These are phyloP conservation scores for Sebastes steindachneri DNA, from an alignment of 2,797 vertebrate genomes.

Conservation along the genomic window DNA sequence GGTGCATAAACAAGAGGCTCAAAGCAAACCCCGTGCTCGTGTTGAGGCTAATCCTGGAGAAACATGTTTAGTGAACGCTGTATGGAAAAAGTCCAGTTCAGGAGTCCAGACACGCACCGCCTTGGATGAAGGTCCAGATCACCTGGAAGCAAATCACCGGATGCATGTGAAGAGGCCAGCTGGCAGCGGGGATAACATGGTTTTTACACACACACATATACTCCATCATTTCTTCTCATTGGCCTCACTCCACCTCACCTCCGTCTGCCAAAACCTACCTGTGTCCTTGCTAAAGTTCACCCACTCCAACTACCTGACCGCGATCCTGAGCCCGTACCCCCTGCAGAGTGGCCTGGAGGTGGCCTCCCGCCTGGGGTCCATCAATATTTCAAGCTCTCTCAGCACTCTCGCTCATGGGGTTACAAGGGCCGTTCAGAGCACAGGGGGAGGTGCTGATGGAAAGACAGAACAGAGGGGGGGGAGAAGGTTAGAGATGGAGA, in stretches of 20 bases:
- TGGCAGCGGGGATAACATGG: conserved; percentile 33
- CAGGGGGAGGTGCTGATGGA: conserved; percentile 55
- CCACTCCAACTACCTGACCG: conserved; percentile 17
- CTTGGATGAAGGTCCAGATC: conserved; percentile 29
- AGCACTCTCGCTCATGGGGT: conserved; percentile 34
- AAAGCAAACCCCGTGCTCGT: conserved; percentile 17
- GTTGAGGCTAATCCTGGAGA: conserved; percentile 9
- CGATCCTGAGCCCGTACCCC: conserved; percentile 33
- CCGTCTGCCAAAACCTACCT: conserved; percentile 21
- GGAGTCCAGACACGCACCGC: background rate
- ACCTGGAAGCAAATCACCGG: conserved; percentile 47
- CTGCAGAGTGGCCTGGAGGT: conserved; percentile 58
- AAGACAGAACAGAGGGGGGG: conserved; percentile 16
- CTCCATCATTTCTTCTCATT: conserved; percentile 15
- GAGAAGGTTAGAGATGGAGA: conserved; percentile 22
- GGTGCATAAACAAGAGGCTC: conserved; percentile 20
- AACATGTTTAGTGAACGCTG: background rate
- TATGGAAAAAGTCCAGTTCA: background rate
- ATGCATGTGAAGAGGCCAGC: conserved; percentile 51
- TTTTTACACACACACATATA: conserved; percentile 11
- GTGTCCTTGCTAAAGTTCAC: conserved; percentile 32
- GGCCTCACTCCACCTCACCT: conserved; percentile 16
- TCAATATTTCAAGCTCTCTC: conserved; percentile 76
- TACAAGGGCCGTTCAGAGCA: conserved; percentile 32
- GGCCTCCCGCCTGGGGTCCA: conserved; percentile 46